Conservation (phyloP, 2,113 vertebrate species). For the Nettapus auritus region DNA sequence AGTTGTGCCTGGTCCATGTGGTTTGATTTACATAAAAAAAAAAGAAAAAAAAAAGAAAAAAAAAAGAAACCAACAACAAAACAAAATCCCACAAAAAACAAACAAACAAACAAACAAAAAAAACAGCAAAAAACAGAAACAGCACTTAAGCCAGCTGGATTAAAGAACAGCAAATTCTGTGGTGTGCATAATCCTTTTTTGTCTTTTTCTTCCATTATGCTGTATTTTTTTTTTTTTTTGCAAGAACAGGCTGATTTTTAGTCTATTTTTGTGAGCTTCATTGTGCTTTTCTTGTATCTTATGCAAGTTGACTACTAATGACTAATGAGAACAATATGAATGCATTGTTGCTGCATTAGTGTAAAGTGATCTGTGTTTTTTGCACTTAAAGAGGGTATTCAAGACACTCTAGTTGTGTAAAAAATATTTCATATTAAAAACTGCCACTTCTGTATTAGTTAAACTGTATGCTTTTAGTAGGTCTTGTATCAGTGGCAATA, state of each 20-base stretch:
- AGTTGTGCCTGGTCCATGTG: constrained; percentile 80
- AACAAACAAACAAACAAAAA: neutral
- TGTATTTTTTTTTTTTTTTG: constrained; percentile 75
- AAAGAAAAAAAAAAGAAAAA: neutral
- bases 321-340: constrained; percentile 92
- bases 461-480: constrained; percentile 87
- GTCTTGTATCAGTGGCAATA: constrained; percentile 86
- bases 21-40: constrained; percentile 72
- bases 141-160: constrained; percentile 75
- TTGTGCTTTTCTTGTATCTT: constrained; percentile 85
- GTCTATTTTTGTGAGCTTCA: constrained; percentile 87
- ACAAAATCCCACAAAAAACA: constrained; percentile 5
- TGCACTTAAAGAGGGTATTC: constrained; percentile 87
- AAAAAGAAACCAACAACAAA: neutral
- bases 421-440: constrained; percentile 83
- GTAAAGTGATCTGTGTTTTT: constrained; percentile 91
- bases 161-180: constrained; percentile 81
- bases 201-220: constrained; percentile 79
- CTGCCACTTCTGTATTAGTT: constrained; percentile 85
- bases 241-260: constrained; percentile 83
- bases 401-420: constrained; percentile 79
- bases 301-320: constrained; percentile 91
- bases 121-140: constrained; percentile 51
- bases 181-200: constrained; percentile 85
- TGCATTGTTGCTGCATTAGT: constrained; percentile 91